These are phyloP conservation scores for Callocephalon fimbriatum DNA, from an alignment of 2,113 vertebrate species.

Conservation along the genomic window DNA sequence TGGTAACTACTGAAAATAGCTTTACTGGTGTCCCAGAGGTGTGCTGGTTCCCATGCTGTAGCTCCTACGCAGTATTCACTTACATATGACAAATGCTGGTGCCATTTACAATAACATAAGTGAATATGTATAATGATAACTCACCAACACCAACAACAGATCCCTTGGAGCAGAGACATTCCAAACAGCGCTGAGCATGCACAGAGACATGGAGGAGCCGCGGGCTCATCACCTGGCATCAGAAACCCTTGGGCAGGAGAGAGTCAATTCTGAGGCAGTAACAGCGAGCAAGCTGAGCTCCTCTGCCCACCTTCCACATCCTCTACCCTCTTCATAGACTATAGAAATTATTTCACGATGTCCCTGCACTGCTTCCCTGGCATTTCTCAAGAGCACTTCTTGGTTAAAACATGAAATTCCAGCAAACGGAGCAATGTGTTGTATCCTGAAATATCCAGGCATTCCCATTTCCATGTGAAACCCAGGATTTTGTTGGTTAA, in stretches of 20 bases:
- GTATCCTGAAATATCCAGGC: not conserved
- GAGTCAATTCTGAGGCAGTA: fast-evolving
- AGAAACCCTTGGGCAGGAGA: not conserved
- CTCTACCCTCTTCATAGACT: not conserved
- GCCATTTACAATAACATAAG: fast-evolving
- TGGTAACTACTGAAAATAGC: not conserved
- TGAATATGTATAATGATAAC: fast-evolving
- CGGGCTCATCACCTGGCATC: fast-evolving
- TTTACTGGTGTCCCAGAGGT: fast-evolving
- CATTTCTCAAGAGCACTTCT: not conserved
- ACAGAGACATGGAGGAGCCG: fast-evolving
- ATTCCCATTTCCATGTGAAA: not conserved
- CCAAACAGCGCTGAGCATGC: fast-evolving
- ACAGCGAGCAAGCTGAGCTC: fast-evolving
- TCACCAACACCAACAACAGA: fast-evolving
- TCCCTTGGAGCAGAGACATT: fast-evolving
- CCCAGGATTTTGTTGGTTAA: not conserved
- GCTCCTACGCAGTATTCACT: fast-evolving
- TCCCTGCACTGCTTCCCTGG: not conserved
- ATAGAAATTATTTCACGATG: not conserved
- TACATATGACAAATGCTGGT: fast-evolving
- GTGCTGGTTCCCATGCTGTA: not conserved
- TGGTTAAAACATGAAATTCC: not conserved
- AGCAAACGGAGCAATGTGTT: not conserved
- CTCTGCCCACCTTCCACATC: not conserved